Evolutionary conservation across 2,888 invertebrate species (phyloP).

Genomic region (Amblyjoppa fuscipennis): DNA sequence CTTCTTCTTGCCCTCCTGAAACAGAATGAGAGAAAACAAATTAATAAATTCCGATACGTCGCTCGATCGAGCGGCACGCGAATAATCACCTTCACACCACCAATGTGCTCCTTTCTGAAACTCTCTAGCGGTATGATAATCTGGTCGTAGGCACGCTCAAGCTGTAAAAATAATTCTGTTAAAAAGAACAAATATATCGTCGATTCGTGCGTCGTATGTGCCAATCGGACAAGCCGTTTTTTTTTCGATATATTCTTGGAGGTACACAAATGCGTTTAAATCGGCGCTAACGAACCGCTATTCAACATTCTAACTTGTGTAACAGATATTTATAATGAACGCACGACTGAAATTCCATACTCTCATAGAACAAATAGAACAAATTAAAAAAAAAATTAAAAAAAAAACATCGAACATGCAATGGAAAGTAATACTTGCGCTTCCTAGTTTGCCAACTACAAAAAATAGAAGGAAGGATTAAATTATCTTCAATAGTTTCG

Average conservation of each 20-base stretch:
- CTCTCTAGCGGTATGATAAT: conserved; percentile 97
- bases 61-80: neutral
- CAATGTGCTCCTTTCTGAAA: conserved; percentile 97
- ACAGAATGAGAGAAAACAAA: conserved; percentile 3
- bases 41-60: conserved; percentile 25
- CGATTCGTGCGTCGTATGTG: neutral
- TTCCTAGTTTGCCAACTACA: conserved; percentile 74
- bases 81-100: conserved; percentile 93
- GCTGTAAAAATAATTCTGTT: conserved; percentile 87
- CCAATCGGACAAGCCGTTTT: conserved; percentile 8
- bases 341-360: neutral
- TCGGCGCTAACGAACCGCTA: no score
- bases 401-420: conserved; percentile 65
- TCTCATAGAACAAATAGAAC: conserved; percentile 8
- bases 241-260: neutral
- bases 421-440: conserved; percentile 73
- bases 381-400: conserved; percentile 16
- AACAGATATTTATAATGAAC: no score
- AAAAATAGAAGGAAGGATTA: conserved; percentile 65
- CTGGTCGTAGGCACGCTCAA: conserved; percentile 96
- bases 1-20: conserved; percentile 96
- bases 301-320: no score
- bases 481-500: conserved; percentile 44
- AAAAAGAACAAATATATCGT: conserved; percentile 61
- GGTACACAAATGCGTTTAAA: no score